Evolutionary conservation across 2,888 invertebrate genomes (phyloP).

Genomic region (Myopa tessellatipennis): DNA sequence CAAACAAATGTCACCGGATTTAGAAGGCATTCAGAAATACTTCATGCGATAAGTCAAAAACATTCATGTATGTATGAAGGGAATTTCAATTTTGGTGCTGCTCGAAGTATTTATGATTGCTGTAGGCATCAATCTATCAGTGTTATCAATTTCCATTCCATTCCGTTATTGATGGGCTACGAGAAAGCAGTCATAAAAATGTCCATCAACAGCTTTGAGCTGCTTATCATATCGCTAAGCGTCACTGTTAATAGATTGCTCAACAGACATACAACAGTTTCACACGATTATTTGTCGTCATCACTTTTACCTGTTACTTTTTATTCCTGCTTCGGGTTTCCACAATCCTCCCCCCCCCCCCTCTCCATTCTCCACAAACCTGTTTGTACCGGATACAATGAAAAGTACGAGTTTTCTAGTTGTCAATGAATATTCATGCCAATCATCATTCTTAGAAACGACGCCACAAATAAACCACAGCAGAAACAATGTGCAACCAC

Average conservation of each 20-base stretch:
- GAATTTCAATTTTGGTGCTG: neutral
- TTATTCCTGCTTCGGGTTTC: neutral
- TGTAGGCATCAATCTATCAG: neutral
- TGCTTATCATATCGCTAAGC: constrained; percentile 12
- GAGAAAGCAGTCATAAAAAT: constrained; percentile 57
- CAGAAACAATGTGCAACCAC: constrained; percentile 11
- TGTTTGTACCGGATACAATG: neutral
- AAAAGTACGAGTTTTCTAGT: neutral
- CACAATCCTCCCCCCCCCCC: neutral
- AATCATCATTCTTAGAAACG: neutral
- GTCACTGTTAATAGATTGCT: constrained; percentile 30
- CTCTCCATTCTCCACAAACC: neutral
- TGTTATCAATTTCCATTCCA: constrained; percentile 22
- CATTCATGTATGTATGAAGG: neutral
- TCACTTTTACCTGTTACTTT: constrained; percentile 2
- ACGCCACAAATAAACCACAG: neutral
- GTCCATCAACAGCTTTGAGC: constrained; percentile 51
- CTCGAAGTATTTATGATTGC: constrained; percentile 5
- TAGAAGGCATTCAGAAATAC: too few species aligned
- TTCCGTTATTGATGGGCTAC: constrained; percentile 18
- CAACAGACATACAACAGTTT: neutral
- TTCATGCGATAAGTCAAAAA: neutral
- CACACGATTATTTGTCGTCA: constrained; percentile 8
- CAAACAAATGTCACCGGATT: too few species aligned
- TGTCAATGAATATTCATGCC: constrained; percentile 34